Conservation (phyloP, 2,113 vertebrate species). For the Numenius arquata region DNA sequence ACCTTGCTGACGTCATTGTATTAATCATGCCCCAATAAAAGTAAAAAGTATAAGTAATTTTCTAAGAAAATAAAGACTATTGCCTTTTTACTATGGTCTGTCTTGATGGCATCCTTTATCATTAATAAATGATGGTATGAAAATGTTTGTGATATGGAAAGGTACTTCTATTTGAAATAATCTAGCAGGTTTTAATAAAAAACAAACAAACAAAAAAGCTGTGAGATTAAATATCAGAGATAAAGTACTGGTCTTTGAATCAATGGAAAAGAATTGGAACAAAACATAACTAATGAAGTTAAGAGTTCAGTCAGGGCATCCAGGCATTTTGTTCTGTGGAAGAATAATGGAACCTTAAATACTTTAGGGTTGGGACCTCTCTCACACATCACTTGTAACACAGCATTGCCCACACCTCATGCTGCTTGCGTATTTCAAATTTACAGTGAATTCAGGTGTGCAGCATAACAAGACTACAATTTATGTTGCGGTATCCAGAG, state of each 20-base stretch:
- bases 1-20: not conserved
- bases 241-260: not conserved
- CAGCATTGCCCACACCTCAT: not conserved
- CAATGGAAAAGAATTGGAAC: not conserved
- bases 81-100: not conserved
- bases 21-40: not conserved
- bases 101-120: not conserved
- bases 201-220: not conserved
- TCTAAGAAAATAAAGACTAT: not conserved
- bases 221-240: not conserved
- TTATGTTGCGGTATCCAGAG: not conserved
- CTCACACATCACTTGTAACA: not conserved
- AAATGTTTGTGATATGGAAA: not conserved
- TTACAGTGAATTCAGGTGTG: not conserved
- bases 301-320: not conserved
- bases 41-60: not conserved
- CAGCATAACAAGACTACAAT: not conserved
- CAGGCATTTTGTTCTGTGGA: not conserved
- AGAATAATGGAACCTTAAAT: not conserved
- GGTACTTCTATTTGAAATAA: not conserved
- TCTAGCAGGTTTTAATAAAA: not conserved
- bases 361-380: not conserved
- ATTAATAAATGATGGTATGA: not conserved
- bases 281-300: not conserved
- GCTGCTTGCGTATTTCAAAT: not conserved